Base-by-base conservation (phyloP, 2,888 invertebrate genomes). In the Nomada ruficornis region DNA sequence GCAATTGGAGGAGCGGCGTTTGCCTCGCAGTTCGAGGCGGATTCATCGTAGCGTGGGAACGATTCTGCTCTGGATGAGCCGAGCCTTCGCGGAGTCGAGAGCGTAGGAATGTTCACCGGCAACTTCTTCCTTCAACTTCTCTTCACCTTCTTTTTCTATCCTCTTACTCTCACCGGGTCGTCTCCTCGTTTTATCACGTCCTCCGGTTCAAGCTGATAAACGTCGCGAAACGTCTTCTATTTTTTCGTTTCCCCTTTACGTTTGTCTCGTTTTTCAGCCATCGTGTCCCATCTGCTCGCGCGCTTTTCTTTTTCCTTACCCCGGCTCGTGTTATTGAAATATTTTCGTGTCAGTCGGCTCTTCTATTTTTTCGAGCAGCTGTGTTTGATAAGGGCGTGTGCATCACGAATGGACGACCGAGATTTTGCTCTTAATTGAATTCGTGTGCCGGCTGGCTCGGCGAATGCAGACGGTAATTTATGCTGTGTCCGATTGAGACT, bases 91-190 rank as follows among this genome's bases (percentile, higher is more conserved):
- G 68, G 67, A 73, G 75, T 77, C 77, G 71, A 73, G 64, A 54
- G 70, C 87, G 62, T 52, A 75, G 87, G 87, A 87, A 87, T 87
- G 87, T 80, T 84, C 87, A 85, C 87, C 81, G 87, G 87, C 87
- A 68, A 87, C 82, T 87, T 87, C 82, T 87, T 82, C 84, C 82
- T 77, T 76, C 73, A 54, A 55, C 52, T 36, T 74, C 68, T 54
- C 57, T 47, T 11, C 23, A 42, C 47, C 76, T 67, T 60, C 54
- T 60, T 62, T 62, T 47, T 54, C 23, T 62, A 50, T 68, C 47
- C 26, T 50, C 62, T 47, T 68, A 64, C 42, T 42, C 42, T 60
- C 52, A 18, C 15, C 26, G 55, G 57, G 52, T 36, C 50, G 29
- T 36, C 42, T 36, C 18, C 42, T 44, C 71, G 64, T 72, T 76